Percentiles rank a stretch among this genome's conserved stretches.
Evolutionary conservation across 2,113 vertebrate species (phyloP).

Genomic region (Crotalus tigris): DNA sequence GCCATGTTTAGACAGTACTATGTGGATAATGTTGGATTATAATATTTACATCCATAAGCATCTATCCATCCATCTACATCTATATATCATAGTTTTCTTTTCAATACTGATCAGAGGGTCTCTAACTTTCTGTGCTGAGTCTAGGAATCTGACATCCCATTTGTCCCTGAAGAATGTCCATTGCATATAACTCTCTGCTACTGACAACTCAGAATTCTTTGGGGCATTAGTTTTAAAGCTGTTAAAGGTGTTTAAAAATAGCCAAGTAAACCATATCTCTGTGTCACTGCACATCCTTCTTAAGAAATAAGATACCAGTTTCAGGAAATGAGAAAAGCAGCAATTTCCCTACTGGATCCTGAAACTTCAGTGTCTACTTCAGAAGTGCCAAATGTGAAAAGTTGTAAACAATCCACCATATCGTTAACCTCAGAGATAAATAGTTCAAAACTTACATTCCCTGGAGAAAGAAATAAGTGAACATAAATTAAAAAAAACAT

Average conservation of each 20-base stretch:
- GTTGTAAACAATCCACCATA: neutral
- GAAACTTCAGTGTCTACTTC: neutral
- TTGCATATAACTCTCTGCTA: rapidly evolving
- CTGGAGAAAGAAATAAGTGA: neutral
- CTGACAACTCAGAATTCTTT: rapidly evolving
- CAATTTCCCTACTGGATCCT: neutral
- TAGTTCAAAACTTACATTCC: neutral
- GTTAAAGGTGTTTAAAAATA: slow-evolving; percentile 17
- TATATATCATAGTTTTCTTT: neutral
- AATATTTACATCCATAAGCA: neutral
- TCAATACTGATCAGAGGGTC: neutral
- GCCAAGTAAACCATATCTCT: rapidly evolving
- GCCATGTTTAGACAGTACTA: neutral
- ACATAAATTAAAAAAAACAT: neutral
- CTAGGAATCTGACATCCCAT: neutral
- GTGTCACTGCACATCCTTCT: neutral
- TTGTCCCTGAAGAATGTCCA: neutral
- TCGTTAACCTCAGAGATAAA: neutral
- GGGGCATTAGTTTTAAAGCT: neutral
- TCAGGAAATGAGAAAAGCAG: slow-evolving; percentile 1
- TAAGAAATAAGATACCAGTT: slow-evolving; percentile 3
- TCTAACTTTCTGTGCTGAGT: neutral
- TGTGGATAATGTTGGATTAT: neutral
- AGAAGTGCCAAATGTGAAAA: neutral
- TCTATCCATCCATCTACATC: neutral